Percentiles rank a stretch among this genome's conserved stretches.
These are phyloP conservation scores for Cosmopolites sordidus DNA, from an alignment of 2,888 invertebrate genomes.

Conservation along the genomic window DNA sequence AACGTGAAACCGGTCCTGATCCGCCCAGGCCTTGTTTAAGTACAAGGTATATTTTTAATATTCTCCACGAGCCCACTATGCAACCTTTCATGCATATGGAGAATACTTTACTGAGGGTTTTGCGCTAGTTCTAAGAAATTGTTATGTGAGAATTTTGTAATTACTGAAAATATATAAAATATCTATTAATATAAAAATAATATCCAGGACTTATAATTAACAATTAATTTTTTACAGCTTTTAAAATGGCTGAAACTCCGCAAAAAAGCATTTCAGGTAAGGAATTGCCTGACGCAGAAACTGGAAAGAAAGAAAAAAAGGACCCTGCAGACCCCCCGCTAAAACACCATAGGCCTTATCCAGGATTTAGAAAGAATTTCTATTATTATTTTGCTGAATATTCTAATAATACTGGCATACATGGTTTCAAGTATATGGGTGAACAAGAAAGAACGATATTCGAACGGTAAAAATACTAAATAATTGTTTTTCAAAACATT, in stretches of 20 bases:
- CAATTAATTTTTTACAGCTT: background rate
- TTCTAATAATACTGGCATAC: slow-evolving; percentile 43
- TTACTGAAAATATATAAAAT: no score
- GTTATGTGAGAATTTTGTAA: no score
- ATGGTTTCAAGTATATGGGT: slow-evolving; percentile 46
- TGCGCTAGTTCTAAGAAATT: no score
- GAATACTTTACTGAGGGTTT: no score
- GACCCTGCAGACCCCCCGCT: background rate
- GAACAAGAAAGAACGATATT: slow-evolving; percentile 41
- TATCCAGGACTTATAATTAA: background rate
- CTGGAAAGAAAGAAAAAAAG: background rate
- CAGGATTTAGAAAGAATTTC: slow-evolving; percentile 39
- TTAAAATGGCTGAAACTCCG: background rate
- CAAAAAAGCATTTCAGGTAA: background rate
- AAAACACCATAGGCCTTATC: slow-evolving; percentile 34
- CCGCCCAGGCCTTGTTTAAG: no score
- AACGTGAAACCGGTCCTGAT: no score
- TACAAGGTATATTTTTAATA: no score
- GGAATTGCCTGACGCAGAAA: background rate
- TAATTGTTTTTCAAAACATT: background rate
- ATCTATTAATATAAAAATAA: no score
- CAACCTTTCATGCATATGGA: no score
- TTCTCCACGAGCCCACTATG: no score
- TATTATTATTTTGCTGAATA: slow-evolving; percentile 42
- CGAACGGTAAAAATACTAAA: slow-evolving; percentile 42